A percentile compares a stretch with the other conserved stretches of the same genome.
Evolutionary conservation across 2,797 vertebrate genomes (phyloP).

Genomic region (Hypotaenidia philippensis): DNA sequence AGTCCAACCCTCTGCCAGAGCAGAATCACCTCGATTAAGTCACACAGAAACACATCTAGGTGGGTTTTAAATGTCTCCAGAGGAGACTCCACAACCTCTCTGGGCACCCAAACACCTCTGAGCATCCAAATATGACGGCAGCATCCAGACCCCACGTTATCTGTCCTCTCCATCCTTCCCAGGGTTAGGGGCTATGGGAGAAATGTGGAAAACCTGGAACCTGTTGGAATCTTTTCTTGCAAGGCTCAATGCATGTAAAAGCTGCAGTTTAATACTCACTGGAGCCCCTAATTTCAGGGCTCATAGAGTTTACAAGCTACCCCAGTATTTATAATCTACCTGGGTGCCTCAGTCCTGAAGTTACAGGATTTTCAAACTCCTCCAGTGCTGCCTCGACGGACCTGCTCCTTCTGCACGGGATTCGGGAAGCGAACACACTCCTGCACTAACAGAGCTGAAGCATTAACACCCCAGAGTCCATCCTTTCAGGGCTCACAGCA

Average conservation of each 20-base stretch:
- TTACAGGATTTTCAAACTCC: background rate
- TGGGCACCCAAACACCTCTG: background rate
- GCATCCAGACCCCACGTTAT: fast-evolving
- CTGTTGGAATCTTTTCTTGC: background rate
- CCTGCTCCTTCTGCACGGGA: background rate
- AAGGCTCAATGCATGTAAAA: background rate
- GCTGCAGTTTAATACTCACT: slow-evolving; percentile 21
- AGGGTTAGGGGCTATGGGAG: background rate
- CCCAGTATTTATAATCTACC: background rate
- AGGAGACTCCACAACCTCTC: too few species aligned
- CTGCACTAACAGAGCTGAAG: background rate
- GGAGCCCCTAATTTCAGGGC: slow-evolving; percentile 46
- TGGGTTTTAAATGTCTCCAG: too few species aligned
- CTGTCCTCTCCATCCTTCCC: fast-evolving
- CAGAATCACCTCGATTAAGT: too few species aligned
- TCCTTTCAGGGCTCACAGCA: background rate
- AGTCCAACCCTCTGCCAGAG: too few species aligned
- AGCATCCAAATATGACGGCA: fast-evolving
- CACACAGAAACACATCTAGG: too few species aligned
- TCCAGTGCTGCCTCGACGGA: fast-evolving
- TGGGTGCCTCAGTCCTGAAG: background rate
- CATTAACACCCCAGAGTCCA: background rate
- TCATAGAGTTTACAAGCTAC: slow-evolving; percentile 40
- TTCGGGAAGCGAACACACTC: fast-evolving
- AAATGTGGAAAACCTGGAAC: background rate